Evolutionary conservation across 2,797 vertebrate species (phyloP).

Genomic region (Chromobotia macracanthus): DNA sequence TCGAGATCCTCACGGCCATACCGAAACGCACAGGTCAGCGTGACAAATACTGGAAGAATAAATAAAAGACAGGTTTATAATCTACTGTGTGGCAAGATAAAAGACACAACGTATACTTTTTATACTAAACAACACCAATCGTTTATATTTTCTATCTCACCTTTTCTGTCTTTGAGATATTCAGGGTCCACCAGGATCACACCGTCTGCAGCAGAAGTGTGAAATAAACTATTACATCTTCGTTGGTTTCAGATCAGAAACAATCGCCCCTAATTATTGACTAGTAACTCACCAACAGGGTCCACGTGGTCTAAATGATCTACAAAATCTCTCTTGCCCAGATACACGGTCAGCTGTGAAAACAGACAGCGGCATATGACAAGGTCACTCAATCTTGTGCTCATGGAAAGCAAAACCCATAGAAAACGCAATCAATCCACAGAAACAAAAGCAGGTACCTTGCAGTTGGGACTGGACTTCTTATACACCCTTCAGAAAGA

Average conservation of each 20-base stretch:
- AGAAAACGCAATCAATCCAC: not conserved
- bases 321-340: conserved; percentile 90
- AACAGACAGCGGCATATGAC: not conserved
- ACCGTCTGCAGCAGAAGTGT: conserved; percentile 77
- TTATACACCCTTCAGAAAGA: conserved; percentile 84
- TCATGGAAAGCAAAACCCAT: not conserved
- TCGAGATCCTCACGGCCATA: conserved; percentile 96
- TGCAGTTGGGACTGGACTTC: conserved; percentile 91
- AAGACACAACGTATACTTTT: not conserved
- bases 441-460: conserved; percentile 74
- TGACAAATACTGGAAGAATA: conserved; percentile 85
- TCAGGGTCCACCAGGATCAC: conserved; percentile 87
- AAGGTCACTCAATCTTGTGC: not conserved
- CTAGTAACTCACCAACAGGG: conserved; percentile 78
- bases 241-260: not conserved
- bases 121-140: not conserved
- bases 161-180: conserved; percentile 90
- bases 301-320: conserved; percentile 88
- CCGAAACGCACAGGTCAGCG: conserved; percentile 93
- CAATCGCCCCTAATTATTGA: not conserved
- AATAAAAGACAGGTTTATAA: not conserved
- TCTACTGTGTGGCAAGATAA: not conserved
- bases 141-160: conserved; percentile 63
- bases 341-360: conserved; percentile 85
- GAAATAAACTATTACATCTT: not conserved